Evolutionary conservation across 2,113 vertebrate genomes (phyloP), one percentile per base, ranked within the genome.

Genomic region (Rhabdornis inornatus): DNA sequence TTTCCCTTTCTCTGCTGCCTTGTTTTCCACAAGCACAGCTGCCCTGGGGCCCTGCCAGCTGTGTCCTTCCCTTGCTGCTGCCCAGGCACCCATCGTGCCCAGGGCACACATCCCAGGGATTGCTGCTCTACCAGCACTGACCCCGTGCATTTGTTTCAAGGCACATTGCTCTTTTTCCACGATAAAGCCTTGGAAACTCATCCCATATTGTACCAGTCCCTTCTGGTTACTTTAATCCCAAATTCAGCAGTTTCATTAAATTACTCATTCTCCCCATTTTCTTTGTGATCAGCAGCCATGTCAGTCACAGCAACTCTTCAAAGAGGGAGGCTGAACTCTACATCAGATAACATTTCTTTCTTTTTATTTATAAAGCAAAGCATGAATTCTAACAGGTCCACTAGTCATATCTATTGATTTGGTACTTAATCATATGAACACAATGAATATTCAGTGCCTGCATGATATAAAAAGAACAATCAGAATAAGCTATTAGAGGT

Each of bases 391-490:
- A 90, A 94, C 92, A 95, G 94, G 66, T 91, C 95, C 81, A 96
- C 64, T 90, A 94, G 68, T 93, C 86, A 91, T 95, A 96, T 94
- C 94, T 97, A 96, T 97, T 97, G 94, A 97, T 96, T 98, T 97
- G 94, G 86, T 93, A 94, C 97, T 98, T 98, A 97, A 98, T 97
- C 96, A 98, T 95, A 94, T 86, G 97, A 97, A 94, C 71, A 93
- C 80, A 94, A 97, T 97, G 97, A 98, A 98, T 97, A 96, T 98
- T 98, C 97, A 97, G 94, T 95, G 92, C 95, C 96, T 93, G 45
- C 87, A 95, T 82, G 96, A 97, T 97, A 98, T 98, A 98, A 98
- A 98, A 98, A 97, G 97, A 98, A 97, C 96, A 98, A 98, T 97
- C 97, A 97, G 98, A 98, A 97, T 97, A 98, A 97, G 97, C 96